phyloP scores from a whole-genome alignment of 2,113 vertebrate genomes.

The Sebastes fasciatus region DNA sequence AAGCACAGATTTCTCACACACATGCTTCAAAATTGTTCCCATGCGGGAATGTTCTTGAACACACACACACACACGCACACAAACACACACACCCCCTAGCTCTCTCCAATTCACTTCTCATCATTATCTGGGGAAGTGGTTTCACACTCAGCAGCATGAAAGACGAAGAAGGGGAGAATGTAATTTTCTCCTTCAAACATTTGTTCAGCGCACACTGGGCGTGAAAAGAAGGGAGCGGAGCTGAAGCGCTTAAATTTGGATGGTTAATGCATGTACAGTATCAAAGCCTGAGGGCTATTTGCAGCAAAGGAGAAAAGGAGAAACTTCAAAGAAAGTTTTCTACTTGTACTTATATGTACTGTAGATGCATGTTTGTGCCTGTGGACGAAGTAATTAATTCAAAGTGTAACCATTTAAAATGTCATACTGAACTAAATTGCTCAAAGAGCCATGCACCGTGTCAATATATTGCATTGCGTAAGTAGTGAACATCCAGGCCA shows the following conservation, averaged over 20 bases:
- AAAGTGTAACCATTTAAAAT: not conserved
- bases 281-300: conserved; percentile 23
- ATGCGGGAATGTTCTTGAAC: conserved; percentile 19
- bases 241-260: conserved; percentile 26
- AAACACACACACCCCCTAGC: not conserved
- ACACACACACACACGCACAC: not conserved
- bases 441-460: conserved; percentile 6
- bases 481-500: conserved; percentile 9
- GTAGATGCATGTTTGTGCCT: conserved; percentile 7
- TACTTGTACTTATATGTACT: not conserved
- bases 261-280: conserved; percentile 9
- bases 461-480: conserved; percentile 13
- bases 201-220: conserved; percentile 52
- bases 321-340: not conserved
- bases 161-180: conserved; percentile 39
- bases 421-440: conserved; percentile 5
- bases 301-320: conserved; percentile 5
- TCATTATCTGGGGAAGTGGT: conserved; percentile 44
- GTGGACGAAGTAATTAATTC: conserved; percentile 9
- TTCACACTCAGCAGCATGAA: conserved; percentile 51
- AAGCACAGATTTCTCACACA: conserved; percentile 9
- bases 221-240: conserved; percentile 27
- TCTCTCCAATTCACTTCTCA: conserved; percentile 26
- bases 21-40: conserved; percentile 29
- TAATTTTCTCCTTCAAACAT: conserved; percentile 73